These are phyloP conservation scores for Phataginus tetradactyla DNA, from an alignment of 2,797 vertebrate genomes.

Conservation along the genomic window DNA sequence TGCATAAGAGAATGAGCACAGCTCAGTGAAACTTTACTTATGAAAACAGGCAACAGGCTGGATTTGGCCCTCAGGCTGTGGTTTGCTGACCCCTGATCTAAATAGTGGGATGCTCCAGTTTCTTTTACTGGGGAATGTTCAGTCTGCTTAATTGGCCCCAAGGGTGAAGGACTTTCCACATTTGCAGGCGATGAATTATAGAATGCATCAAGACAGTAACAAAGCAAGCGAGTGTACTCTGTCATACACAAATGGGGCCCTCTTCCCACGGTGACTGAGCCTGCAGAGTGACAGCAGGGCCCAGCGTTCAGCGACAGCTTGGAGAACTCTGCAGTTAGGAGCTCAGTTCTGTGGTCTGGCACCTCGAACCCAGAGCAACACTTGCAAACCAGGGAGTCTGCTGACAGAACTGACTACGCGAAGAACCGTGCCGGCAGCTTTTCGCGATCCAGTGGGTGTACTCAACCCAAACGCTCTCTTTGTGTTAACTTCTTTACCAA, in stretches of 20 bases:
- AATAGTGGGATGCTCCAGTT: not conserved
- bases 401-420: not conserved
- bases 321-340: not conserved
- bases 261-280: not conserved
- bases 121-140: not conserved
- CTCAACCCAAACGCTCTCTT: not conserved
- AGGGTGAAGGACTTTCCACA: not conserved
- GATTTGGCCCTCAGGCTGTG: not conserved
- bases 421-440: not conserved
- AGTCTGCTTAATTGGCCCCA: not conserved
- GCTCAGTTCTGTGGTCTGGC: constrained; percentile 19
- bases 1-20: not conserved
- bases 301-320: not conserved
- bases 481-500: not conserved
- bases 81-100: not conserved
- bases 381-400: not conserved
- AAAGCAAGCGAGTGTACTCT: not conserved
- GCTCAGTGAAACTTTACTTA: not conserved
- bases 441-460: not conserved
- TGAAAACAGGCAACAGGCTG: not conserved
- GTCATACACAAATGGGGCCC: not conserved
- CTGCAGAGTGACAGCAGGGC: not conserved
- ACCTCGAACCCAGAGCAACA: not conserved
- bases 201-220: not conserved
- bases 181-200: not conserved